Percentiles rank a stretch among this genome's conserved stretches.
These are phyloP conservation scores for Taphrorychus bicolor DNA, from an alignment of 2,888 invertebrate species.

Conservation along the genomic window DNA sequence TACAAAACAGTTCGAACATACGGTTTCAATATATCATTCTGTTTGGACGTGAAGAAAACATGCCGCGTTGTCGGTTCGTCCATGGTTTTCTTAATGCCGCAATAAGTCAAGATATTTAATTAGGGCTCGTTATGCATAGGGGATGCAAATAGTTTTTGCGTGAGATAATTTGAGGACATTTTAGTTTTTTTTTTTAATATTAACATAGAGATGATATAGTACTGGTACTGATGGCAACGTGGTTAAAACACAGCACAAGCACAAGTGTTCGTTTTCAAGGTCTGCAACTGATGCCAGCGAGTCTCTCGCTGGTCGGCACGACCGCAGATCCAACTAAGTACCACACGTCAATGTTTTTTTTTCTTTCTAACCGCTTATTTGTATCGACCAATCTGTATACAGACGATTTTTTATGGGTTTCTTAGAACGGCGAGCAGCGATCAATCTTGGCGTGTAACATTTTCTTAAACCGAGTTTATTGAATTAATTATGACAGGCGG, in stretches of 20 bases:
- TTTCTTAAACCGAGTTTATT: background rate
- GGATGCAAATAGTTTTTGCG: too few relatives aligned
- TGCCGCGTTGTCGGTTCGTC: constrained; percentile 12
- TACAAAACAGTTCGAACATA: constrained; percentile 29
- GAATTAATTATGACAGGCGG: background rate
- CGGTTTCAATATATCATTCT: constrained; percentile 27
- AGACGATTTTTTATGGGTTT: background rate
- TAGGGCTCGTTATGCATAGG: too few relatives aligned
- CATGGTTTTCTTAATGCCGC: too few relatives aligned
- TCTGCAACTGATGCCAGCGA: constrained; percentile 33
- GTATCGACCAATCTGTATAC: background rate
- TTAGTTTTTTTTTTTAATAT: too few relatives aligned
- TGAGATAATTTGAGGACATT: background rate
- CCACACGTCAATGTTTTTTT: constrained; percentile 22
- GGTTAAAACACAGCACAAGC: constrained; percentile 10
- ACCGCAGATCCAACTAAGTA: constrained; percentile 2
- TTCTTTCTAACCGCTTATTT: constrained; percentile 2
- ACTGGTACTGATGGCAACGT: too few relatives aligned
- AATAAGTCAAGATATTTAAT: too few relatives aligned
- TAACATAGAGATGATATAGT: too few relatives aligned
- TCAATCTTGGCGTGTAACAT: background rate
- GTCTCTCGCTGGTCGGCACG: constrained; percentile 32
- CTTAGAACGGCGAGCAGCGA: background rate
- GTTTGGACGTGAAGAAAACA: constrained; percentile 21
- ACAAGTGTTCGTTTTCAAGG: constrained; percentile 39